Conservation (phyloP, 2,113 vertebrate genomes). For the Dolichotis patagonum region DNA sequence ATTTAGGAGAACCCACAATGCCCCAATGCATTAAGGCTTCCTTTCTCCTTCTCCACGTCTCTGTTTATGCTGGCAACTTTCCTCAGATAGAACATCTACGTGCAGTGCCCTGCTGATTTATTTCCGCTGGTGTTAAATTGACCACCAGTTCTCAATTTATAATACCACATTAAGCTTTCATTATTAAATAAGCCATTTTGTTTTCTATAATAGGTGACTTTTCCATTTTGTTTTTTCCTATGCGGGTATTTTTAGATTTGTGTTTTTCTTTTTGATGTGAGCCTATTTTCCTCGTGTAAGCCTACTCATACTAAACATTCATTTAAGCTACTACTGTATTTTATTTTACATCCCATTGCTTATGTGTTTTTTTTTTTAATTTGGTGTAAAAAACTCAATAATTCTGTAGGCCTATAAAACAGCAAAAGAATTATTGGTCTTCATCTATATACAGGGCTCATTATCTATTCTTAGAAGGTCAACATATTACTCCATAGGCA, state of each 20-base stretch:
- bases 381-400: background rate
- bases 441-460: background rate
- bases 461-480: background rate
- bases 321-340: conserved; percentile 20
- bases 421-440: background rate
- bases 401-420: background rate
- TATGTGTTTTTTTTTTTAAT: background rate
- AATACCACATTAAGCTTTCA: background rate
- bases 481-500: background rate
- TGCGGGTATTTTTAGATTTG: background rate
- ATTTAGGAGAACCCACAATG: too few species aligned
- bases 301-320: background rate
- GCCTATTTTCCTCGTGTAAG: background rate
- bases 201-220: background rate
- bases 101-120: too few species aligned
- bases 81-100: too few species aligned
- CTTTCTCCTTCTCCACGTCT: too few species aligned
- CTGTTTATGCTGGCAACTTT: too few species aligned
- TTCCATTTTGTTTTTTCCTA: conserved; percentile 38
- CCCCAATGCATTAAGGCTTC: too few species aligned
- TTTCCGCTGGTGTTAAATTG: too few species aligned
- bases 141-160: too few species aligned
- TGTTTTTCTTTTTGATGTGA: conserved; percentile 17
- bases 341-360: background rate
- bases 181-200: conserved; percentile 6